Evolutionary conservation across 2,888 invertebrate genomes (phyloP), one percentile per base, ranked within the genome.

Genomic region (Cinara cedri): DNA sequence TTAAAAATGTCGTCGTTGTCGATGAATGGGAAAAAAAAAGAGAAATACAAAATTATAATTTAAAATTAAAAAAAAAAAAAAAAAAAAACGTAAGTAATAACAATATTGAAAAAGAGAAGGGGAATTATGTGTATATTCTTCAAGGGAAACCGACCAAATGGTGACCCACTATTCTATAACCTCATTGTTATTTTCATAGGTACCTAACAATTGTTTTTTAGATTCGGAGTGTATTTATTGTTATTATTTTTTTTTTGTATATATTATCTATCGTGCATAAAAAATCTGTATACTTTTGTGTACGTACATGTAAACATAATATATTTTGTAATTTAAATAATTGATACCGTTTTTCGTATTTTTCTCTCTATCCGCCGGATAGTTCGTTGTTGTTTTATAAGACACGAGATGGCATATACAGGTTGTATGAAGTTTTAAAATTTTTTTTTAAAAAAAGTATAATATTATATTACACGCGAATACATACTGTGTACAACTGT

Each of bases 151-250:
- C 55, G 44, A 75, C 44, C 26, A 16, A 24, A 26, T 57, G 55
- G 68, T 78, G 76, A 78, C 76, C 76, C 68, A 78, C 57, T 78
- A 78, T 78, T 78, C 60, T 60, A 57, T 78, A 78, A 68, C 76
- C 76, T 78, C 68, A 68, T 78, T 68, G 66, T 78, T 55, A 16
- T 78, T 78, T 78, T 68, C 49, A 68, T 78, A 34, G n/a, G n/a
- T n/a, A n/a, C n/a, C n/a, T n/a, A 66, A 76, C 76, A 75, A 75
- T 75, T 63, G 75, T 75, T 16, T 54, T 72, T 66, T 60, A n/a
- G n/a, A n/a, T n/a, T n/a, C n/a, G n/a, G n/a, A n/a, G n/a, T n/a
- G n/a, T n/a, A n/a, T n/a, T n/a, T n/a, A n/a, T n/a, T n/a, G n/a
- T n/a, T n/a, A 34, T 6, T 4, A 34, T 34, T 72, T 16, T 75